Evolutionary conservation across 1,140 invertebrate genomes (phyloP).

Genomic region (Sesamia nonagrioides): DNA sequence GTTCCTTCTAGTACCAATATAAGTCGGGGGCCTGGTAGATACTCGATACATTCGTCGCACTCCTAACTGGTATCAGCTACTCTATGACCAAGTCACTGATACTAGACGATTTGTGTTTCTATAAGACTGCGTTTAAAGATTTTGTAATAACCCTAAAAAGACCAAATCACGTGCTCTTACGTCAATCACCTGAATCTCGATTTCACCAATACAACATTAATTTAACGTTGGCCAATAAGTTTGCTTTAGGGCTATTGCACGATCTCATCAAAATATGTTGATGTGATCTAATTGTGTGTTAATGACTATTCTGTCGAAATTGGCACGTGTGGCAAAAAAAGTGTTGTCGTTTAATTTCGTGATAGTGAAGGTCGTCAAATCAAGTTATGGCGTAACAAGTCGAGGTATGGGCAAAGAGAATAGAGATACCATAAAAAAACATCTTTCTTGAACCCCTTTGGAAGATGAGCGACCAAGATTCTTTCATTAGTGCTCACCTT

Average conservation of each 20-base stretch:
- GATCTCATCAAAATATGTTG: background rate
- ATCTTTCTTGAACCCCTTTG: too few species aligned
- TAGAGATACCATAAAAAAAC: too few species aligned
- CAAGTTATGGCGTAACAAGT: too few species aligned
- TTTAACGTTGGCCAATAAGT: background rate
- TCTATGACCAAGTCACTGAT: too few species aligned
- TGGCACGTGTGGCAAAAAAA: background rate
- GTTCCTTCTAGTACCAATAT: too few species aligned
- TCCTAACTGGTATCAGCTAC: too few species aligned
- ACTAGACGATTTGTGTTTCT: too few species aligned
- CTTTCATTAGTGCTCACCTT: too few species aligned
- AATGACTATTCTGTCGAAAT: background rate
- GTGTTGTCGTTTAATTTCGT: background rate
- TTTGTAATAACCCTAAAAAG: background rate
- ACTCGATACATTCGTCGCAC: too few species aligned
- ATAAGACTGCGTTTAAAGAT: background rate
- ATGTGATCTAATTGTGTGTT: background rate
- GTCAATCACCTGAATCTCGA: background rate
- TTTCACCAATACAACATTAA: background rate
- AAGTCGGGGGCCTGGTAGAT: too few species aligned
- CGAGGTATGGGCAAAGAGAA: too few species aligned
- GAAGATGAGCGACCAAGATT: too few species aligned
- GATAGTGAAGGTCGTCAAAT: background rate
- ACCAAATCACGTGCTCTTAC: background rate
- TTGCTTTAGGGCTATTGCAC: background rate